Conservation (phyloP, 1,140 invertebrate species). For the Trichogramma pretiosum region DNA sequence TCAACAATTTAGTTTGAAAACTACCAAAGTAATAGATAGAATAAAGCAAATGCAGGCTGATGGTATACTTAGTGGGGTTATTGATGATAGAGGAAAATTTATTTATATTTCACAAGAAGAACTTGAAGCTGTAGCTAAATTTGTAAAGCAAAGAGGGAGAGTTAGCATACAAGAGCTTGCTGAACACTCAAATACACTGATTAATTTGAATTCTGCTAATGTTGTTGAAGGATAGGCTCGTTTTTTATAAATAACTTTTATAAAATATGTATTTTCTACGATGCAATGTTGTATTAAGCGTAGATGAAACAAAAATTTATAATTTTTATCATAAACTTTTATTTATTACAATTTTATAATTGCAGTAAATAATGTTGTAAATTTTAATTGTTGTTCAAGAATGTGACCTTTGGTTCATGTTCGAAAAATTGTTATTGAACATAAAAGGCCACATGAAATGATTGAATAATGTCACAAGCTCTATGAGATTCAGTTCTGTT, state of each 20-base stretch:
- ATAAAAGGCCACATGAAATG: no score
- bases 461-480: no score
- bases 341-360: no score
- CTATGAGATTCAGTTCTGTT: no score
- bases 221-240: neutral
- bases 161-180: slow-evolving; percentile 89
- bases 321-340: no score
- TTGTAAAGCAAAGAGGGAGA: slow-evolving; percentile 89
- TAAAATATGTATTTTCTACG: neutral
- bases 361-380: no score
- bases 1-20: slow-evolving; percentile 86
- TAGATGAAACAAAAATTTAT: no score
- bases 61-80: slow-evolving; percentile 81
- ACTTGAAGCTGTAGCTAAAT: slow-evolving; percentile 86
- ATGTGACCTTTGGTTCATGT: no score
- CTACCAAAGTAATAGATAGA: slow-evolving; percentile 75
- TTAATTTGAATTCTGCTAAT: slow-evolving; percentile 63
- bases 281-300: neutral
- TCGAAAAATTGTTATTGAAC: no score
- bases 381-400: no score
- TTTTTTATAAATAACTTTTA: no score
- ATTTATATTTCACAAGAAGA: slow-evolving; percentile 94
- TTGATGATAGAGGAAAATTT: slow-evolving; percentile 98
- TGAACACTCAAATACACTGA: slow-evolving; percentile 88
- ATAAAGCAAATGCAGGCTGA: slow-evolving; percentile 77